Conservation (phyloP, 2,113 vertebrate genomes). For the Petrocephalus zakoni region DNA sequence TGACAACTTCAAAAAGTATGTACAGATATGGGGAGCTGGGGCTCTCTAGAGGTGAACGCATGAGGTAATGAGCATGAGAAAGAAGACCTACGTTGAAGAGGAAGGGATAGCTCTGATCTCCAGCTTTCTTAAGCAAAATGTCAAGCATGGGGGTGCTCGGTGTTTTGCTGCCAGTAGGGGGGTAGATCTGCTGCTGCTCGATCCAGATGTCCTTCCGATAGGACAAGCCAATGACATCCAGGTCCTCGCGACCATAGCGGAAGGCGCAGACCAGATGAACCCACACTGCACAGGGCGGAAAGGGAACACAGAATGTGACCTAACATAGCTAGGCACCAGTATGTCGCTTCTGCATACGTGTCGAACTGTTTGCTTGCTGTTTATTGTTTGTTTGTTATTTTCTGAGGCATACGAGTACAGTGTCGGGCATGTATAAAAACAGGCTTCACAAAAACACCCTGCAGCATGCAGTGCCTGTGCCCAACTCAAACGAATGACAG, state of each 20-base stretch:
- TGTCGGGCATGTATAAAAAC: not conserved
- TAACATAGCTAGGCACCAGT: not conserved
- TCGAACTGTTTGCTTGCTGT: not conserved
- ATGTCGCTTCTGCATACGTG: not conserved
- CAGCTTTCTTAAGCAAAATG: slow-evolving; percentile 61
- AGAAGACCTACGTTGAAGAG: slow-evolving; percentile 47
- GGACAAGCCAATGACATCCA: slow-evolving; percentile 65
- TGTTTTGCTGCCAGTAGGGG: slow-evolving; percentile 45
- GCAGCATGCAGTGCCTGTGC: not conserved
- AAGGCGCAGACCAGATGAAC: slow-evolving; percentile 64
- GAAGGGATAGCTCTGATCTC: slow-evolving; percentile 55
- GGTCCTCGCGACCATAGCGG: slow-evolving; percentile 63
- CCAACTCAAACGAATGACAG: not conserved
- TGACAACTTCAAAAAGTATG: not conserved
- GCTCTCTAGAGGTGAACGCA: not conserved
- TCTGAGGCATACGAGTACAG: not conserved
- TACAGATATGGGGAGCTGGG: not conserved
- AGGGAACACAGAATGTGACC: not conserved
- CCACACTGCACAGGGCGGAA: slow-evolving; percentile 48
- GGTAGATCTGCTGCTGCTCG: slow-evolving; percentile 50
- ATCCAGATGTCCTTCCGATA: slow-evolving; percentile 71
- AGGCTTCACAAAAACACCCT: not conserved
- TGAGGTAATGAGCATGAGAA: not conserved
- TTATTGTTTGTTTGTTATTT: not conserved
- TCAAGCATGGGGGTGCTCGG: slow-evolving; percentile 52